These are phyloP conservation scores for Mugil cephalus DNA, from an alignment of 2,113 vertebrate species.

Conservation along the genomic window DNA sequence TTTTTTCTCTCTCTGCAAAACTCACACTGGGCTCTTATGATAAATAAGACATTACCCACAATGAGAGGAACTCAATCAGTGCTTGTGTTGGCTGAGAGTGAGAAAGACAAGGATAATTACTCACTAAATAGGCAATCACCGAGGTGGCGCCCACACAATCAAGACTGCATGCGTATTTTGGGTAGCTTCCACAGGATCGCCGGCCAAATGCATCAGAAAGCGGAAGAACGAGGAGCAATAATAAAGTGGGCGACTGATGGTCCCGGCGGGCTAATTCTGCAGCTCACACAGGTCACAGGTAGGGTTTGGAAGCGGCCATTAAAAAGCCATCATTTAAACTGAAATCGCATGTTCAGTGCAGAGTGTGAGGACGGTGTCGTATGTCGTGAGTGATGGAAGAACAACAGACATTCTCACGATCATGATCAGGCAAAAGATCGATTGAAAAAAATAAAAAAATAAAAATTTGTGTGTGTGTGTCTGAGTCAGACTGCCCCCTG, in stretches of 20 bases:
- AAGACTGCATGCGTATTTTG: slow-evolving; percentile 70
- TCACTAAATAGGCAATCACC: slow-evolving; percentile 80
- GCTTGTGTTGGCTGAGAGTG: slow-evolving; percentile 72
- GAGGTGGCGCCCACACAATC: slow-evolving; percentile 76
- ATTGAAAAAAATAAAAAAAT: no score
- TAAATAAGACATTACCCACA: slow-evolving; percentile 81
- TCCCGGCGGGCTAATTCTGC: slow-evolving; percentile 3
- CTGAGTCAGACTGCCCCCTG: no score
- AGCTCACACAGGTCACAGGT: slow-evolving; percentile 38
- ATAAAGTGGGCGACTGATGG: slow-evolving; percentile 20
- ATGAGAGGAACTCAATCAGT: slow-evolving; percentile 79
- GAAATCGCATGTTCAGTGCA: slow-evolving; percentile 7
- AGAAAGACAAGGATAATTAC: slow-evolving; percentile 76
- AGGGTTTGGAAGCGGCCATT: slow-evolving; percentile 15
- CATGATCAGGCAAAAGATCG: no score
- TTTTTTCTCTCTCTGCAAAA: slow-evolving; percentile 30
- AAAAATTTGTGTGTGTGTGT: no score
- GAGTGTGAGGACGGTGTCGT: slow-evolving; percentile 7
- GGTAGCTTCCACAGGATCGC: slow-evolving; percentile 61
- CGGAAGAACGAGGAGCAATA: slow-evolving; percentile 13
- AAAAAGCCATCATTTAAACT: slow-evolving; percentile 26
- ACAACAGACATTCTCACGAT: slow-evolving; percentile 12
- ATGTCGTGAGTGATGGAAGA: slow-evolving; percentile 28
- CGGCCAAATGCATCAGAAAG: slow-evolving; percentile 52
- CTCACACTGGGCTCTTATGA: slow-evolving; percentile 69